phyloP scores from a whole-genome alignment of 1,140 invertebrate genomes.

The Stratiolaelaps scimitus region DNA sequence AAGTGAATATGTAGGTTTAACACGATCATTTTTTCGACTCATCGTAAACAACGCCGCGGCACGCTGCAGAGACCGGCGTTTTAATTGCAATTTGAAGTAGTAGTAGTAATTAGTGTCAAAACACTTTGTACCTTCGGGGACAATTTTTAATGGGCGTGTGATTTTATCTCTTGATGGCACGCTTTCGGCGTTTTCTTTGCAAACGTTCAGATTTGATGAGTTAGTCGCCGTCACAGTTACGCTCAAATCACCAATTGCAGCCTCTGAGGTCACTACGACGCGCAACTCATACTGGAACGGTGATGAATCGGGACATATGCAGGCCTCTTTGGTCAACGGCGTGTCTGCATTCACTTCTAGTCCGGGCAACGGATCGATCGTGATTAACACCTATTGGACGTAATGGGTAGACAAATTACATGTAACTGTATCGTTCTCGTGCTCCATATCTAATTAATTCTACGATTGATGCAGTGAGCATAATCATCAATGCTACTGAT shows the following conservation, averaged over 20 bases:
- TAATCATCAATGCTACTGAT: no score
- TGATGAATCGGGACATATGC: constrained; percentile 37
- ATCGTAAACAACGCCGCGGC: no score
- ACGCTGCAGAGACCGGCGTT: no score
- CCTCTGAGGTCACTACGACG: constrained; percentile 45
- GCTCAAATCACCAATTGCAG: constrained; percentile 48
- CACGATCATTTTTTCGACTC: no score
- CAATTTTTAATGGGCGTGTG: constrained; percentile 39
- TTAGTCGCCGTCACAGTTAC: constrained; percentile 50
- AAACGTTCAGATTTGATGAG: constrained; percentile 50
- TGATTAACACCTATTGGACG: constrained; percentile 48
- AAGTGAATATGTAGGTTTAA: no score
- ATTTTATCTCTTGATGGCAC: constrained; percentile 34
- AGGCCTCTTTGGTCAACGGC: constrained; percentile 24
- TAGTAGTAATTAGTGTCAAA: no score
- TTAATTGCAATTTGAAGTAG: no score
- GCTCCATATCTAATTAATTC: no score
- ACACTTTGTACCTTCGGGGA: constrained; percentile 41
- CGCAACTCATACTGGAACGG: constrained; percentile 43
- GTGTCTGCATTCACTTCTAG: neutral
- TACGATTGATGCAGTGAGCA: no score
- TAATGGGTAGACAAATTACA: no score
- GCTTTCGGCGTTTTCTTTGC: constrained; percentile 44
- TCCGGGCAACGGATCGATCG: constrained; percentile 28
- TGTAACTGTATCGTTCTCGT: no score